Percentiles rank a stretch among this genome's conserved stretches.
Conservation (phyloP, 2,888 invertebrate species). For the Drosophila vallismaia region DNA sequence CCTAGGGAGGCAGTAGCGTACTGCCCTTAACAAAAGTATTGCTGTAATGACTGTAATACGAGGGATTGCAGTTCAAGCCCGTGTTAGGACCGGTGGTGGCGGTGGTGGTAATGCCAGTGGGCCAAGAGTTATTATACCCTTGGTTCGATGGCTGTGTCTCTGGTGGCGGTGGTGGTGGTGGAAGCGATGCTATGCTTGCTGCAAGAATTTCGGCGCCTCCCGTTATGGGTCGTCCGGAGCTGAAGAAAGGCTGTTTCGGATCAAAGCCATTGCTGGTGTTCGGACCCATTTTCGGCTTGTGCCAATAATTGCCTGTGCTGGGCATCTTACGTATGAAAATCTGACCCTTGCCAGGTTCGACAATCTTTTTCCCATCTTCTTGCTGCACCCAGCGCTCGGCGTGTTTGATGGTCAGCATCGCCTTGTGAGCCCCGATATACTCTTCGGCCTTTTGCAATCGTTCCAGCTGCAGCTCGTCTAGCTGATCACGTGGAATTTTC, state of each 20-base stretch:
- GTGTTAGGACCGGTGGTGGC: not conserved
- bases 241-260: conserved; percentile 42
- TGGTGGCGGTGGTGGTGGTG: conserved; percentile 25
- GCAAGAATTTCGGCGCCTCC: conserved; percentile 32
- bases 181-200: conserved; percentile 5
- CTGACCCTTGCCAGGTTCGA: conserved; percentile 38
- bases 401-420: conserved; percentile 69
- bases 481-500: conserved; percentile 60
- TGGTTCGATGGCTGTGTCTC: conserved; percentile 9
- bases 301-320: conserved; percentile 40
- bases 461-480: conserved; percentile 68
- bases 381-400: conserved; percentile 75
- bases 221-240: conserved; percentile 67
- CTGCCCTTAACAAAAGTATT: conserved; percentile 57
- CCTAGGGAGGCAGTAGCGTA: conserved; percentile 60
- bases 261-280: conserved; percentile 8
- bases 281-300: conserved; percentile 24
- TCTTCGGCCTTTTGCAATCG: conserved; percentile 72
- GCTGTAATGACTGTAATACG: conserved; percentile 52
- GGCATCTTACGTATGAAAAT: conserved; percentile 56
- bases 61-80: conserved; percentile 26
- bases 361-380: conserved; percentile 19
- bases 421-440: conserved; percentile 68
- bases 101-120: not conserved
- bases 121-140: conserved; percentile 5